These are phyloP conservation scores for Drosophila histrio DNA, from an alignment of 2,888 invertebrate species.

Conservation along the genomic window DNA sequence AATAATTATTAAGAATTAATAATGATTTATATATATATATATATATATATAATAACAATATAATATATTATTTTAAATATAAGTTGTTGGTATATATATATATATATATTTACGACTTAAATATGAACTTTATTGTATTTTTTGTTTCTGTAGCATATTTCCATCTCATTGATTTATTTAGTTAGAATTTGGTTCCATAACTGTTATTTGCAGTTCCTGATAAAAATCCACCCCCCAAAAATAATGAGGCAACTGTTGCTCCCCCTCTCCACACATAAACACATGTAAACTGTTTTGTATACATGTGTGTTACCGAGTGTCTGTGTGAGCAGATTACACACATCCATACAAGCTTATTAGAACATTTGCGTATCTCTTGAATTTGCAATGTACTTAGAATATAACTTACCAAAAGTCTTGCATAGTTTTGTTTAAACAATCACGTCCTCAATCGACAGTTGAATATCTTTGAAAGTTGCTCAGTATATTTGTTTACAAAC, in stretches of 20 bases:
- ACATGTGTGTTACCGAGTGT: conserved; percentile 8
- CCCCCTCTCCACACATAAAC: conserved; percentile 22
- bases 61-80: no score
- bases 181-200: no score
- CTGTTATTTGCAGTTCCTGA: no score
- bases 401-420: conserved; percentile 65
- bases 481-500: conserved; percentile 57
- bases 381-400: conserved; percentile 28
- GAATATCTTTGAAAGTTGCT: background rate
- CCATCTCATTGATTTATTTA: no score
- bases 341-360: conserved; percentile 11
- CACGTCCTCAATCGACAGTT: background rate
- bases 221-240: conserved; percentile 43
- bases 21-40: no score
- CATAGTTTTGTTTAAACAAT: conserved; percentile 21
- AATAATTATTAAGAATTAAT: no score
- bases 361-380: conserved; percentile 9
- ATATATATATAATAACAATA: no score
- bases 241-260: conserved; percentile 69
- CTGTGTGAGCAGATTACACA: conserved; percentile 15
- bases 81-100: no score
- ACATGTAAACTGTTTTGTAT: conserved; percentile 15
- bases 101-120: no score
- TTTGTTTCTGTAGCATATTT: no score
- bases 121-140: no score